A percentile compares a stretch with the other conserved stretches of the same genome.
Conservation (phyloP, 53 echinoderm and acorn worm genomes). For the Henricia sp. region DNA sequence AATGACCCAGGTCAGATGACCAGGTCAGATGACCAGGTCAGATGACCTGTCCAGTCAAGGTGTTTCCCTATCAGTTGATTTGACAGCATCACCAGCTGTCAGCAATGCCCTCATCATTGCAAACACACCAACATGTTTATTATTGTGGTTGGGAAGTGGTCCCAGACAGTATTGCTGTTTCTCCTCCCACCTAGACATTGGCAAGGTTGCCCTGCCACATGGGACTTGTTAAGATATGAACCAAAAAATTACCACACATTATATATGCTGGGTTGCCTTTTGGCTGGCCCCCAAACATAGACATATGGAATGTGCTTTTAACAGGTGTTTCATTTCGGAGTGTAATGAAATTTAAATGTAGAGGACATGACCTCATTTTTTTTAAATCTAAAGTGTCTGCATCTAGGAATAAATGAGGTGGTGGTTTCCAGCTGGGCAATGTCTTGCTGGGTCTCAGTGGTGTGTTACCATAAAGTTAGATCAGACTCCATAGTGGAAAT, state of each 20-base stretch:
- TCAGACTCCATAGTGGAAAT: no score
- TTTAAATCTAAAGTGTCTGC: no score
- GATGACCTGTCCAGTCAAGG: no score
- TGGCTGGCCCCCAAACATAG: background rate
- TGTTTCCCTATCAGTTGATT: background rate
- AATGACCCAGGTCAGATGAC: no score
- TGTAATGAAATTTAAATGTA: background rate
- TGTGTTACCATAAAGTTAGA: no score
- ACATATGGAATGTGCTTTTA: background rate
- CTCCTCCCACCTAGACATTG: no score
- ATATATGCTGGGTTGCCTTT: no score
- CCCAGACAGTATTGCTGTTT: background rate
- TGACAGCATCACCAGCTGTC: constrained; percentile 1
- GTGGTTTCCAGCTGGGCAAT: no score
- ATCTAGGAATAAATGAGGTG: no score
- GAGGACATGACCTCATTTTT: background rate
- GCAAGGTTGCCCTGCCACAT: background rate
- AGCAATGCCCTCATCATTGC: constrained; percentile 13
- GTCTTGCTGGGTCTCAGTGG: no score
- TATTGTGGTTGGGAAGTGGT: background rate
- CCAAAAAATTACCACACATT: background rate
- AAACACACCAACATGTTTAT: constrained; percentile 5
- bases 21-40: no score
- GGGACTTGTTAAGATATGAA: background rate
- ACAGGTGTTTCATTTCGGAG: constrained; percentile 5